These are phyloP conservation scores for Argynnis bischoffii DNA, from an alignment of 2,888 invertebrate species.

Conservation along the genomic window DNA sequence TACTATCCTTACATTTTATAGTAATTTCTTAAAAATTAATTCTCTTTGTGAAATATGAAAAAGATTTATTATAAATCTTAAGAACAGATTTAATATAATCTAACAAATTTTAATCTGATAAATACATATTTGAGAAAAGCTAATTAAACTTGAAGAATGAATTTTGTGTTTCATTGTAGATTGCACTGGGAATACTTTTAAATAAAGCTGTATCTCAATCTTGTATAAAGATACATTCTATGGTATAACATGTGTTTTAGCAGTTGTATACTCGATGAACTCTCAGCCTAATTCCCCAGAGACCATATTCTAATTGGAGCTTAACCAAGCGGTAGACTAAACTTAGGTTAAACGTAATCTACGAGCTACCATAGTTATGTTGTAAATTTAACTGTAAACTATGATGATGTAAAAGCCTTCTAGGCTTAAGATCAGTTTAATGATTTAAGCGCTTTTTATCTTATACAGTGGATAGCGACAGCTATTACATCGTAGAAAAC, in stretches of 20 bases:
- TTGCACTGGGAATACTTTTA: neutral
- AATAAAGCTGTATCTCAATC: too few species aligned
- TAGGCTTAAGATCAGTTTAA: too few species aligned
- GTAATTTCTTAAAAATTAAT: neutral
- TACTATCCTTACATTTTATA: too few species aligned
- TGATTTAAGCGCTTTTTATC: too few species aligned
- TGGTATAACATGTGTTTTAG: neutral
- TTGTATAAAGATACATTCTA: too few species aligned
- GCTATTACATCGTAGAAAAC: too few species aligned
- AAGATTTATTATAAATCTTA: neutral
- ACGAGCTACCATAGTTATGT: too few species aligned
- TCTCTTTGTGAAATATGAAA: neutral
- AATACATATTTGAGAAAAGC: conserved; percentile 6
- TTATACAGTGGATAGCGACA: too few species aligned
- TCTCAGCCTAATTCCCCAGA: conserved; percentile 19
- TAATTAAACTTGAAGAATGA: neutral
- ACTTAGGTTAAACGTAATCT: conserved; percentile 15
- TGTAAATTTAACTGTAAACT: too few species aligned
- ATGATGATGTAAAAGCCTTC: too few species aligned
- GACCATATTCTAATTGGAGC: conserved; percentile 34
- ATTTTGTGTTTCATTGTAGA: neutral
- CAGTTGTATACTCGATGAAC: neutral
- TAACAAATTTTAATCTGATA: neutral
- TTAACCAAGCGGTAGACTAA: conserved; percentile 30
- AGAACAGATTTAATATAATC: neutral